Percentiles rank a stretch among this genome's conserved stretches.
These are phyloP conservation scores for Catamblyrhynchus diadema DNA, from an alignment of 2,797 vertebrate genomes.

Conservation along the genomic window DNA sequence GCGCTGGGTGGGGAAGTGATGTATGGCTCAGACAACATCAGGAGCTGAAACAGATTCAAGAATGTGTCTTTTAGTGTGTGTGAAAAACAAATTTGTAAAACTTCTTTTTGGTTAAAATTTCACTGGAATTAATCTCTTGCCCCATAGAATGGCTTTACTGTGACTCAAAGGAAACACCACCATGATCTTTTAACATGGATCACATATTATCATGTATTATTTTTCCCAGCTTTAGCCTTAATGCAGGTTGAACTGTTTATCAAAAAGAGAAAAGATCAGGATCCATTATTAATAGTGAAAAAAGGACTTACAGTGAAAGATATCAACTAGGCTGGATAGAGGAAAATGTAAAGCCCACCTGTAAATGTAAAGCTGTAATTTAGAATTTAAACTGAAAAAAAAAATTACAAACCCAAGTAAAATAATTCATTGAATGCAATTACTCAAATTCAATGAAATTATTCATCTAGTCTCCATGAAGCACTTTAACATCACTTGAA, in stretches of 20 bases:
- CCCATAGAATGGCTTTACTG: neutral
- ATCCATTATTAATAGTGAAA: neutral
- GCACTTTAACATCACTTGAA: conserved; percentile 24
- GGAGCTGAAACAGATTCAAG: neutral
- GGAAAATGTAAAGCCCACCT: neutral
- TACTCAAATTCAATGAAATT: conserved; percentile 20
- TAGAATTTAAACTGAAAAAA: neutral
- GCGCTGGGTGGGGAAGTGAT: neutral
- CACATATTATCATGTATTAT: neutral
- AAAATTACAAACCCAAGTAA: neutral
- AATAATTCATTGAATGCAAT: neutral
- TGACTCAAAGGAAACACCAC: neutral
- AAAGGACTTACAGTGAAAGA: neutral
- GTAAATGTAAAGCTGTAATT: neutral
- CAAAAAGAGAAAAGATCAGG: neutral
- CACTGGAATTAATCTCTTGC: neutral
- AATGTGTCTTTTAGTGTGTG: neutral
- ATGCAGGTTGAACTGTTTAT: neutral
- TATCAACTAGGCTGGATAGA: neutral
- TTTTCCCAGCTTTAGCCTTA: neutral
- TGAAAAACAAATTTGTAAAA: neutral
- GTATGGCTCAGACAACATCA: neutral
- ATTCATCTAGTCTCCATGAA: conserved; percentile 11
- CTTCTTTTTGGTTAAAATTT: neutral
- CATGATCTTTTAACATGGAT: neutral